Percentiles rank a stretch among this genome's conserved stretches.
Evolutionary conservation across 2,888 invertebrate species (phyloP).

Genomic region (Carcina quercana): DNA sequence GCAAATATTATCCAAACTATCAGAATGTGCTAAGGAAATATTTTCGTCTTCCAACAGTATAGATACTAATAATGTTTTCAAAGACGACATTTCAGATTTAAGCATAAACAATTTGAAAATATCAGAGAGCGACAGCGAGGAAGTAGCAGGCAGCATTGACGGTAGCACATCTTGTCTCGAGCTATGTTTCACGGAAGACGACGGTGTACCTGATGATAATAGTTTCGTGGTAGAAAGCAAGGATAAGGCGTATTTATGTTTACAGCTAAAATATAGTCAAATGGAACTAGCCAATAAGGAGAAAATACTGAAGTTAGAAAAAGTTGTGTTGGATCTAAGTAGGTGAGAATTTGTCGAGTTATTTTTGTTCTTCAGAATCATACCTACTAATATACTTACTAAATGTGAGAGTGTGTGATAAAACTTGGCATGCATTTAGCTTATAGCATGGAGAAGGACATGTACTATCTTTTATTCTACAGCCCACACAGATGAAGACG

Average conservation of each 20-base stretch:
- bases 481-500: too few relatives aligned
- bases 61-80: conserved; percentile 47
- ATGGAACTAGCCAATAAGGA: conserved; percentile 58
- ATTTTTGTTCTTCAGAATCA: too few relatives aligned
- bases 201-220: conserved; percentile 52
- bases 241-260: conserved; percentile 63
- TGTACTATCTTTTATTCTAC: too few relatives aligned
- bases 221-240: conserved; percentile 49
- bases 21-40: conserved; percentile 69
- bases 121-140: conserved; percentile 67
- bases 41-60: conserved; percentile 63
- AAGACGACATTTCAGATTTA: conserved; percentile 56
- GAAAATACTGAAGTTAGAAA: conserved; percentile 63
- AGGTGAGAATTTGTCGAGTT: conserved; percentile 72
- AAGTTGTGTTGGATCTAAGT: conserved; percentile 76
- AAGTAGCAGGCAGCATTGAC: conserved; percentile 60
- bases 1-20: conserved; percentile 59
- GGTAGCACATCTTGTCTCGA: conserved; percentile 66
- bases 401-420: too few relatives aligned
- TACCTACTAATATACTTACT: too few relatives aligned
- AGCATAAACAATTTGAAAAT: conserved; percentile 62
- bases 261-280: conserved; percentile 70
- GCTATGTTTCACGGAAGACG: conserved; percentile 66
- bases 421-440: too few relatives aligned
- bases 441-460: too few relatives aligned